Percentiles rank a stretch among this genome's conserved stretches.
Evolutionary conservation across 1,140 invertebrate species (phyloP).

Genomic region (Euura saliciscinereae): DNA sequence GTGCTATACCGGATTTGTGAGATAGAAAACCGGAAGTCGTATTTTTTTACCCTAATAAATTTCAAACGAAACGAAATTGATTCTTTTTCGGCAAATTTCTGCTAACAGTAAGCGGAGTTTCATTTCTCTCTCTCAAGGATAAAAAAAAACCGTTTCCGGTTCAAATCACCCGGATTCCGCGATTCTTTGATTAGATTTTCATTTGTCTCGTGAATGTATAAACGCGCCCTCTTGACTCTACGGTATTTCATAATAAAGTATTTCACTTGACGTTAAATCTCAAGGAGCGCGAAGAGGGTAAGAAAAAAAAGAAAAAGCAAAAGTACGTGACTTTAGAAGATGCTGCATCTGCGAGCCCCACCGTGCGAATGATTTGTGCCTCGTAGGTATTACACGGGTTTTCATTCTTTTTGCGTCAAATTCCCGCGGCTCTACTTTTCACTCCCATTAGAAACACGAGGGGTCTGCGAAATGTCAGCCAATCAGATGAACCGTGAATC

Average conservation of each 20-base stretch:
- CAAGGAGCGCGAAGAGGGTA: neutral
- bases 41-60: neutral
- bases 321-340: neutral
- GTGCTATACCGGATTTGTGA: neutral
- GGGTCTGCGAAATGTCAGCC: conserved; percentile 24
- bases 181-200: neutral
- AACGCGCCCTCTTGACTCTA: neutral
- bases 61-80: conserved; percentile 2
- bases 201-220: neutral
- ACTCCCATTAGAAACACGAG: neutral
- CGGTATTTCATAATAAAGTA: neutral
- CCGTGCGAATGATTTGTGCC: neutral
- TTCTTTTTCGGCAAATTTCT: neutral
- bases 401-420: neutral
- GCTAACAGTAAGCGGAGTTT: neutral
- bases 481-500: conserved; percentile 30
- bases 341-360: no score
- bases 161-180: neutral
- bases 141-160: neutral
- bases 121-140: neutral
- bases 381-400: neutral
- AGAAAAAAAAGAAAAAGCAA: neutral
- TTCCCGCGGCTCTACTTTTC: neutral
- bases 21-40: neutral
- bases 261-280: neutral